Evolutionary conservation across 2,113 vertebrate genomes (phyloP), one percentile per base, ranked within the genome.

Genomic region (Romanogobio albipinnatus): DNA sequence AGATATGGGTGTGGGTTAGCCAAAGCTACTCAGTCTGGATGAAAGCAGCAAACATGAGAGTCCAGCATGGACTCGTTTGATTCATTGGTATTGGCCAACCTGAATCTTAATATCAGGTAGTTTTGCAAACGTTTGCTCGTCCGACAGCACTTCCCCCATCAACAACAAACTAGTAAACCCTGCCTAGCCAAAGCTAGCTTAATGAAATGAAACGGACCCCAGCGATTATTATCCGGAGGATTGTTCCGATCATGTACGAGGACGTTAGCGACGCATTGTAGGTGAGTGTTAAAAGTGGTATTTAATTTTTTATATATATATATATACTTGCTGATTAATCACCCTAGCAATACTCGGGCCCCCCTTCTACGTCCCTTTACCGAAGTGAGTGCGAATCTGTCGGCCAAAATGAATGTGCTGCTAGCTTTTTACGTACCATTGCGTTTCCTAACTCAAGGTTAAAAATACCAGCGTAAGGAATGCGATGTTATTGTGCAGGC

Each of bases 191-290:
- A 90, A 93, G 92, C 92, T 92, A 92, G 91, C 89, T 93, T 90
- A 87, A 92, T 89, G 94, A 94, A 92, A 95, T 94, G 93, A 93
- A 90, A 92, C 91, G 90, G 92, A 89, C 89, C 89, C 88, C 90
- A 90, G 91, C 91, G 49, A 90, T 93, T 90, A 90, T 90, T 92
- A 87, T 91, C 89, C 90, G 89, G 90, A 91, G 90, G 92, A 92
- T 92, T 94, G 88, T 92, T 93, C 89, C 93, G 90, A 94, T 92
- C 91, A 95, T 94, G 94, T 92, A 92, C 90, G 92, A 92, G 86
- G 92, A 93, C 91, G 91, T 85, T 70, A 88, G 89, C 86, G 86
- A 90, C 85, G 86, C 89, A 90, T 88, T 91, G 79, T 94, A 89
- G 95, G 95, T 95, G 85, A 94, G 95, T 89, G 66, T 59, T 76